phyloP scores from a whole-genome alignment of 64 coral and sea anemone species.

The Astreopora myriophthalma region DNA sequence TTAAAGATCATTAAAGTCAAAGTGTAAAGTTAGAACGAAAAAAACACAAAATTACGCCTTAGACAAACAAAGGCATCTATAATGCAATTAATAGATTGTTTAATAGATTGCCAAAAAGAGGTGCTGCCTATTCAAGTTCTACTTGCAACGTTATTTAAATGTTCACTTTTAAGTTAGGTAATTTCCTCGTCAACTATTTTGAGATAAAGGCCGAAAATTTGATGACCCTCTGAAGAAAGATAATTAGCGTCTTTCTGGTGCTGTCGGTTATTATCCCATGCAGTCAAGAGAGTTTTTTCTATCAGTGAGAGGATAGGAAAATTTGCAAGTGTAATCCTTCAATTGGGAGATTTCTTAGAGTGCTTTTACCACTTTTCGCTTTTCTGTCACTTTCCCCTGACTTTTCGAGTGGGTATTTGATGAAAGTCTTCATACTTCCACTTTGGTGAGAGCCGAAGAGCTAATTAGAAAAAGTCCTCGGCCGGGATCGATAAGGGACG shows the following conservation, averaged over 20 bases:
- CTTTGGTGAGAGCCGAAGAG: background rate
- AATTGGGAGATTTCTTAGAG: background rate
- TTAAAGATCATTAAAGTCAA: background rate
- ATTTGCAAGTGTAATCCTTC: background rate
- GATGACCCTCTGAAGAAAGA: too few species aligned
- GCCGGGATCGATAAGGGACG: too few species aligned
- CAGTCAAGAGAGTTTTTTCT: too few species aligned
- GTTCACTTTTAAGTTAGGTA: too few species aligned
- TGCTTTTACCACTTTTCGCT: background rate
- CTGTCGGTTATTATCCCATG: too few species aligned
- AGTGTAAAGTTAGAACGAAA: background rate
- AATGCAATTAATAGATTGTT: constrained; percentile 13
- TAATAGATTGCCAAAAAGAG: too few species aligned
- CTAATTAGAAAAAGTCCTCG: background rate
- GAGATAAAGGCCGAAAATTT: too few species aligned
- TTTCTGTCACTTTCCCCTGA: background rate
- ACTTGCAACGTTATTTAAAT: background rate
- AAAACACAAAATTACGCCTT: background rate
- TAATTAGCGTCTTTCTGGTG: too few species aligned
- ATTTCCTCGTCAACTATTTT: background rate
- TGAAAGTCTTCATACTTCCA: background rate
- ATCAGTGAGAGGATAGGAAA: too few species aligned
- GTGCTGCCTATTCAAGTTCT: too few species aligned
- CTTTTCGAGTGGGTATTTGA: background rate
- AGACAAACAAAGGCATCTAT: background rate